A percentile compares a stretch with the other conserved stretches of the same genome.
Conservation (phyloP, 2,113 vertebrate species). For the Scalopus aquaticus region DNA sequence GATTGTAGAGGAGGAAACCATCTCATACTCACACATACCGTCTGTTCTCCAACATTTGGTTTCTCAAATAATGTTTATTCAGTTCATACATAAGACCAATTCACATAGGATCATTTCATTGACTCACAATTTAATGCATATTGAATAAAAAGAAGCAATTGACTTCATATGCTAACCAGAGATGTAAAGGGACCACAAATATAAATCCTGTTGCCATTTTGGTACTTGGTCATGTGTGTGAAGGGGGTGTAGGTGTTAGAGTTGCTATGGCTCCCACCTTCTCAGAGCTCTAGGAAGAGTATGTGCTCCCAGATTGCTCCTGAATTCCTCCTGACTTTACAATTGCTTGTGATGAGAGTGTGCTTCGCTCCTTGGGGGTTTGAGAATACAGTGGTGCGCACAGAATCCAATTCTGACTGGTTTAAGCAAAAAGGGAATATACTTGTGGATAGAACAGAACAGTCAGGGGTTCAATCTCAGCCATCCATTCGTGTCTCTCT, state of each 20-base stretch:
- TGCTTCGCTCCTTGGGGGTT: background rate
- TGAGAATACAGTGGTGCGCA: background rate
- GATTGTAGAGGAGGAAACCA: background rate
- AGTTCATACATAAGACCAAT: background rate
- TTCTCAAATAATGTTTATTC: background rate
- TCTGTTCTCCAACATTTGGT: background rate
- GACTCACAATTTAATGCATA: background rate
- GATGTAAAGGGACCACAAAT: background rate
- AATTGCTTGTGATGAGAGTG: background rate
- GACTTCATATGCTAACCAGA: background rate
- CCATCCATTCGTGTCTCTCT: background rate
- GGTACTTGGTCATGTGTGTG: background rate
- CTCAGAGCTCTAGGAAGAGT: background rate
- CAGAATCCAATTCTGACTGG: background rate
- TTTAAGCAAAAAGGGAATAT: background rate
- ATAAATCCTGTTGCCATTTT: background rate
- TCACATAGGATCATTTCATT: background rate
- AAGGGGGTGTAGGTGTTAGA: background rate
- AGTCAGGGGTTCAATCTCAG: background rate
- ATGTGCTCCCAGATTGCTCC: background rate
- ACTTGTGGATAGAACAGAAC: background rate
- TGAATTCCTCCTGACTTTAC: background rate
- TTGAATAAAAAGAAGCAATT: background rate
- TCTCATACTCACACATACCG: background rate
- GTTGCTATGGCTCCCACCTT: background rate